These are phyloP conservation scores for Enoplolaimus lenunculus DNA, from an alignment of 2,888 invertebrate species.

Conservation along the genomic window DNA sequence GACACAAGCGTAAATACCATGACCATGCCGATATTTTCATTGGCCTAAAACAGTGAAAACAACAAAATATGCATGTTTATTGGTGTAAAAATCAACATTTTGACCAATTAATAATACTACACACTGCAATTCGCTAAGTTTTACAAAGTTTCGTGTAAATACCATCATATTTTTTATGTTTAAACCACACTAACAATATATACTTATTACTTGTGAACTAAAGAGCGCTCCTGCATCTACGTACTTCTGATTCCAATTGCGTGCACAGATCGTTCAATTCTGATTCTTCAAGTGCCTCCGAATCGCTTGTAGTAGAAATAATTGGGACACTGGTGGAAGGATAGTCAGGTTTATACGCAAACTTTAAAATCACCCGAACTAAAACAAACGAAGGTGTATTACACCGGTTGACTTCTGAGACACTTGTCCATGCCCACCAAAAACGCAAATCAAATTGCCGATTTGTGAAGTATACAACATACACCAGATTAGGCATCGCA, in stretches of 20 bases:
- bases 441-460: no score
- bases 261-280: not conserved
- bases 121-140: no score
- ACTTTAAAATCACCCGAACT: not conserved
- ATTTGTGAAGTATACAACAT: no score
- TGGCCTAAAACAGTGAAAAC: slow-evolving; percentile 46
- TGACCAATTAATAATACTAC: not conserved
- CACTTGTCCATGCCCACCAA: no score
- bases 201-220: no score
- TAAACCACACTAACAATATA: no score
- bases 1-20: slow-evolving; percentile 87
- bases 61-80: not conserved
- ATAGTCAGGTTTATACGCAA: not conserved
- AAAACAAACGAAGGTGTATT: no score
- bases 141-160: no score
- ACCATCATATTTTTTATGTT: no score
- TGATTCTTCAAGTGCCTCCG: not conserved
- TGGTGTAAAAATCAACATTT: not conserved
- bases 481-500: no score
- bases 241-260: not conserved
- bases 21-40: slow-evolving; percentile 85
- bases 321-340: not conserved
- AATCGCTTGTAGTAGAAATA: not conserved
- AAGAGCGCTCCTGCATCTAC: no score
- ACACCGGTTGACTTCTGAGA: no score